Evolutionary conservation across 2,797 vertebrate genomes (phyloP).

Genomic region (Trematomus bernacchii): DNA sequence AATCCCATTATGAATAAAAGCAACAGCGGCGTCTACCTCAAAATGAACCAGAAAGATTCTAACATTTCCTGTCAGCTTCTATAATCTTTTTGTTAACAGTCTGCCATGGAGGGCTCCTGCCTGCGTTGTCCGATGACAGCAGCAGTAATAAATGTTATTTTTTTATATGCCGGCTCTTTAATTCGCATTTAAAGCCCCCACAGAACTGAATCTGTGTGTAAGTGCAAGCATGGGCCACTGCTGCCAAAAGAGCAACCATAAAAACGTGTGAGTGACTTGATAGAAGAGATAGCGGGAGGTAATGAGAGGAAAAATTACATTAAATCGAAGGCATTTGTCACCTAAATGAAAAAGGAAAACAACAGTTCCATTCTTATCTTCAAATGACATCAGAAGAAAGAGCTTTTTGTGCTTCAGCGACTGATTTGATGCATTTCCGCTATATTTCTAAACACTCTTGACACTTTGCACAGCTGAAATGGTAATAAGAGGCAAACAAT

Average conservation of each 20-base stretch:
- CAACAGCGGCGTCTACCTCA: constrained; percentile 1
- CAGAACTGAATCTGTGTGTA: constrained; percentile 12
- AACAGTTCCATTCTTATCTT: constrained; percentile 35
- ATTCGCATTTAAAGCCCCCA: constrained; percentile 22
- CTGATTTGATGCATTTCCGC: constrained; percentile 51
- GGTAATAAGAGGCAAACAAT: constrained; percentile 67
- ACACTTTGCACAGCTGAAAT: constrained; percentile 46
- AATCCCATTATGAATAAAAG: constrained; percentile 38
- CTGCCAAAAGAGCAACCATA: constrained; percentile 45
- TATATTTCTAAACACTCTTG: constrained; percentile 51
- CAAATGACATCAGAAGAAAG: constrained; percentile 52
- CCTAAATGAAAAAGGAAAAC: constrained; percentile 43
- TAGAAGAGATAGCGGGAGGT: constrained; percentile 62
- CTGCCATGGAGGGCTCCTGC: constrained; percentile 12
- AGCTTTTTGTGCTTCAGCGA: constrained; percentile 32
- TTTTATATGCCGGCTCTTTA: constrained; percentile 67
- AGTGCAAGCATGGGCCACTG: constrained; percentile 14
- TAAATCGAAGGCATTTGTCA: constrained; percentile 63
- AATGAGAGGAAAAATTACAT: constrained; percentile 69
- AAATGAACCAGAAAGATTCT: constrained; percentile 8
- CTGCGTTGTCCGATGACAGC: constrained; percentile 43
- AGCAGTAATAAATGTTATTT: constrained; percentile 61
- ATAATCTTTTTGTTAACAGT: constrained; percentile 54
- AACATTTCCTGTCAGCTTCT: constrained; percentile 39
- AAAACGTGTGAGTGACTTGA: constrained; percentile 64